A percentile compares a stretch with the other conserved stretches of the same genome.
phyloP scores from a whole-genome alignment of 1,140 invertebrate species.

The Oscheius sp. region DNA sequence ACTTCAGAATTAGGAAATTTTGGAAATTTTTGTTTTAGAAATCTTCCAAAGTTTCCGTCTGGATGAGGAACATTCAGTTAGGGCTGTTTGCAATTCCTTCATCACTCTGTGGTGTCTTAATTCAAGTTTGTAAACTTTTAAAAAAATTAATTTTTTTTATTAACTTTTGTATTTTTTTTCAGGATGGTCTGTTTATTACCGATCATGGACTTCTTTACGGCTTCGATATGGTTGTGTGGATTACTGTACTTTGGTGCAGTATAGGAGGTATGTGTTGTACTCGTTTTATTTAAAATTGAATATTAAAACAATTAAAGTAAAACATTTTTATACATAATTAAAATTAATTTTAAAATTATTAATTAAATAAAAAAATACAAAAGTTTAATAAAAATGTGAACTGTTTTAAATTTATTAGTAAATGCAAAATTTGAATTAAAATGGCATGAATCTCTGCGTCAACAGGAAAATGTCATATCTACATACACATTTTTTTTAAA shows the following conservation, averaged over 20 bases:
- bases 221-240: conserved; percentile 63
- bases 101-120: conserved; percentile 38
- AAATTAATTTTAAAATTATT: no score
- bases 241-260: conserved; percentile 62
- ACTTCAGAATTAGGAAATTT: not conserved
- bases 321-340: no score
- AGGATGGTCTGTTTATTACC: conserved; percentile 60
- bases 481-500: no score
- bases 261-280: conserved; percentile 62
- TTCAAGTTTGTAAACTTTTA: conserved; percentile 20
- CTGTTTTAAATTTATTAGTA: no score
- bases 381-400: no score
- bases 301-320: no score
- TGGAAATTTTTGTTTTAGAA: conserved; percentile 47
- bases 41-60: conserved; percentile 84
- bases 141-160: not conserved
- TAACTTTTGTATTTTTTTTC: not conserved
- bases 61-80: conserved; percentile 88
- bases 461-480: no score
- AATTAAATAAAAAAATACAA: no score
- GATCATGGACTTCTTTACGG: conserved; percentile 65
- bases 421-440: no score
- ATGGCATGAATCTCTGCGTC: no score
- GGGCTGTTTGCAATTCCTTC: conserved; percentile 48
- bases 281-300: no score